Conservation (phyloP, 2,113 vertebrate genomes). For the Plecotus auritus region DNA sequence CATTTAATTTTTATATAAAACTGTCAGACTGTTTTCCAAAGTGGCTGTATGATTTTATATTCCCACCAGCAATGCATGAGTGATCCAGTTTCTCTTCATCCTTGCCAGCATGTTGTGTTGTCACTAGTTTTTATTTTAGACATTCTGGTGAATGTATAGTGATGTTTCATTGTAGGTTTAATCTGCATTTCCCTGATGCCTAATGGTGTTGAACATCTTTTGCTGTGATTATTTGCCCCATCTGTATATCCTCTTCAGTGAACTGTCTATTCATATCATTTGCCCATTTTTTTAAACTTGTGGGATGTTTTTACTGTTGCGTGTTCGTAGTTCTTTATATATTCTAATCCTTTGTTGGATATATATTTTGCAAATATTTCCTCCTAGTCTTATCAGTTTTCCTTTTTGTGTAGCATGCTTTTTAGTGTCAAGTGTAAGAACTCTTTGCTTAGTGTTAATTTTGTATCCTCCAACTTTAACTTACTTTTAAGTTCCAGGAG, state of each 20-base stretch:
- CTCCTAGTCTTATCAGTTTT: neutral
- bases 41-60: too few species aligned
- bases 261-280: too few species aligned
- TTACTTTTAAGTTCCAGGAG: neutral
- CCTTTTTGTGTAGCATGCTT: neutral
- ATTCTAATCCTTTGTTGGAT: neutral
- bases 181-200: too few species aligned
- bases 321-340: neutral
- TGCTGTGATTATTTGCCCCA: too few species aligned
- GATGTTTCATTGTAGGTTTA: neutral
- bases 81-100: too few species aligned
- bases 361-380: too few species aligned
- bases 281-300: neutral
- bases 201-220: too few species aligned
- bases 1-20: neutral
- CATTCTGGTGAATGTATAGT: neutral
- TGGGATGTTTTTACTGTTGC: neutral
- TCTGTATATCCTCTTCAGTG: too few species aligned
- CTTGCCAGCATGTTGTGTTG: neutral
- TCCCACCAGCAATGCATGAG: too few species aligned
- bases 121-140: neutral
- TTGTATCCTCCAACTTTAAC: neutral
- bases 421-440: conserved; percentile 13
- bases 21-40: too few species aligned
- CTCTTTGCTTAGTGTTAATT: neutral